Evolutionary conservation across 2,113 vertebrate species (phyloP).

Genomic region (Probosciger aterrimus): DNA sequence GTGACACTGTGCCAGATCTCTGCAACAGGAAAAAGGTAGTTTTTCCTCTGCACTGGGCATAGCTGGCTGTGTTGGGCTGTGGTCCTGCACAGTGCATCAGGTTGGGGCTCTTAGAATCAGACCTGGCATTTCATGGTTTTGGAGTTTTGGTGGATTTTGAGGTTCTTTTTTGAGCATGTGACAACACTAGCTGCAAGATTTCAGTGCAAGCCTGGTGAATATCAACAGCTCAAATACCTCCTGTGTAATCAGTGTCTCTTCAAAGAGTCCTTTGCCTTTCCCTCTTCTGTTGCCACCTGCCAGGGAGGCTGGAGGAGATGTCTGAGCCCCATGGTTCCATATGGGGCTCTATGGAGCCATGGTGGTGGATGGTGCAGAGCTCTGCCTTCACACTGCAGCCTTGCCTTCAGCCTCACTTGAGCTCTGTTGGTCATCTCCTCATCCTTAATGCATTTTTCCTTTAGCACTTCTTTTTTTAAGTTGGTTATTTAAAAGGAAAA

Average conservation of each 20-base stretch:
- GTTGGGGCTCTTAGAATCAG: background rate
- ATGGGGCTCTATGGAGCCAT: rapidly evolving
- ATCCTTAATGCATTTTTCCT: background rate
- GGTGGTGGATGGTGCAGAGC: background rate
- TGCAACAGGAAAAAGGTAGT: background rate
- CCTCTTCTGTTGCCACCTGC: background rate
- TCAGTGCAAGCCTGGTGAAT: background rate
- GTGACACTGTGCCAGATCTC: background rate
- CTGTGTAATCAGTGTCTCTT: background rate
- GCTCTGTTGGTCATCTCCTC: background rate
- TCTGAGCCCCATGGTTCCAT: background rate
- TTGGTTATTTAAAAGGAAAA: background rate
- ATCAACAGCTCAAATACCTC: background rate
- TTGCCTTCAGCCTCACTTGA: rapidly evolving
- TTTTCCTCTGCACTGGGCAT: background rate
- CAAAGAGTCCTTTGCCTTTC: background rate
- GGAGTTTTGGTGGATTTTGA: background rate
- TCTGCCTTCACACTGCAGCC: rapidly evolving
- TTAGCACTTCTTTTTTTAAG: background rate
- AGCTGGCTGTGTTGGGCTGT: background rate
- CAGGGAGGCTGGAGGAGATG: background rate
- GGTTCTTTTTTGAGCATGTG: rapidly evolving
- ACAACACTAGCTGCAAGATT: background rate
- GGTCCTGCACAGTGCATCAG: background rate
- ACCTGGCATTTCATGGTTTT: background rate